These are phyloP conservation scores for Drosophila watanabei DNA, from an alignment of 1,140 invertebrate species.

Conservation along the genomic window DNA sequence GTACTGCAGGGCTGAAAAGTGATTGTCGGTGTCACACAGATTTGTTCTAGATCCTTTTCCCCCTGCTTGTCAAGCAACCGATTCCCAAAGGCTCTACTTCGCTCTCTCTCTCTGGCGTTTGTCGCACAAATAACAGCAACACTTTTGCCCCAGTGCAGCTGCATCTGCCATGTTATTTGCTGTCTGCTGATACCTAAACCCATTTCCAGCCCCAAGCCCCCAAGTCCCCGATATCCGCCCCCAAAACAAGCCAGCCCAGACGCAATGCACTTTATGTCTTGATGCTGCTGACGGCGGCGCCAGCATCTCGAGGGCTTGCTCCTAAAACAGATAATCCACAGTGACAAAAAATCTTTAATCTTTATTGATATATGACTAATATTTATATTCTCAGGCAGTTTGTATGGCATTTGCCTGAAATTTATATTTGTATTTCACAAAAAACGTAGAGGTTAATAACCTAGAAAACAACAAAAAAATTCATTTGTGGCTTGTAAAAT, in stretches of 20 bases:
- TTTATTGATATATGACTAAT: not conserved
- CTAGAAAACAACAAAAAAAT: too few species aligned
- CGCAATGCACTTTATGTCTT: slow-evolving; percentile 78
- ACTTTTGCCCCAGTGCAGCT: slow-evolving; percentile 49
- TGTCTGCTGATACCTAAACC: slow-evolving; percentile 47
- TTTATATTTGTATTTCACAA: not conserved
- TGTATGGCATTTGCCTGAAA: not conserved
- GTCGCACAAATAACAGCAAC: slow-evolving; percentile 64
- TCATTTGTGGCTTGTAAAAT: not conserved
- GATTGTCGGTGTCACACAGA: slow-evolving; percentile 69
- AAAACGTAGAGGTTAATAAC: not conserved
- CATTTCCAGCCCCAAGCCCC: slow-evolving; percentile 6
- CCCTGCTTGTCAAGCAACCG: slow-evolving; percentile 8
- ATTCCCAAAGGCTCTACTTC: slow-evolving; percentile 17
- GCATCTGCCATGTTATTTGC: slow-evolving; percentile 53
- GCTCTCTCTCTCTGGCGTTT: slow-evolving; percentile 45
- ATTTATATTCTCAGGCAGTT: not conserved
- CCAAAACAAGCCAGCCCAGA: slow-evolving; percentile 58
- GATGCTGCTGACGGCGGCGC: slow-evolving; percentile 59
- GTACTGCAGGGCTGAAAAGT: slow-evolving; percentile 59
- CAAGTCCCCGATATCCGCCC: slow-evolving; percentile 38
- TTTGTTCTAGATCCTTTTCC: slow-evolving; percentile 32
- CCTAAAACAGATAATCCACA: slow-evolving; percentile 20
- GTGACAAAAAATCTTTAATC: slow-evolving; percentile 2
- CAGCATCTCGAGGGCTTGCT: slow-evolving; percentile 46